Evolutionary conservation across 2,797 vertebrate species (phyloP), one percentile per base, ranked within the genome.

Genomic region (Buceros bicornis): DNA sequence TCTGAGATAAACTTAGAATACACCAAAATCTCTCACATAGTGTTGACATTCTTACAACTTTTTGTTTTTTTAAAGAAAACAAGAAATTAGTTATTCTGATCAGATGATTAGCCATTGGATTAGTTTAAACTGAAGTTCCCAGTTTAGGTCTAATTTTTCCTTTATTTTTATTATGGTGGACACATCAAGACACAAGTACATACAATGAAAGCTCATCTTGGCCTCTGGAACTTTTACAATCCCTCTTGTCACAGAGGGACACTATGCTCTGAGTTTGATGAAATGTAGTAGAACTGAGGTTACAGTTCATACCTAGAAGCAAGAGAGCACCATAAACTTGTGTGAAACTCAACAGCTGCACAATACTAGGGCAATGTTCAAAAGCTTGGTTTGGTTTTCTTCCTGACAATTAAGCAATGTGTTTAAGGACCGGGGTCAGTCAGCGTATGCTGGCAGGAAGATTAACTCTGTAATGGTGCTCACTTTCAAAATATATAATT

Each of bases 191-290:
- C 24, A 47, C 2, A 74, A n/a, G 0, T 8, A 86, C 3, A 4
- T 29, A 84, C 37, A 69, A 40, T 1, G 6, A 80, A 83, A 81
- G 29, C 8, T 54, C 42, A 64, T 70, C 43, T 65, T 61, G 88
- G 19, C 42, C 33, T 21, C 45, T 33, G 13, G 40, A 43, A 67
- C 29, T 50, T 64, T 31, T 5, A 64, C 8, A 88, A 42, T 50
- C 61, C 35, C 18, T 60, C 33, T 50, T 69, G 50, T 61, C 62
- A 78, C 4, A 19, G 50, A 66, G 22, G 66, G 50, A 67, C 5
- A 19, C 26, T 60, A 35, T 1, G 1, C 25, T 37, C 20, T 0
- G 1, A 31, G 18, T 42, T 25, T 43, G 54, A 51, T 31, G 28
- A 79, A 35, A 57, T 25, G 10, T 7, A 83, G 15, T 57, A 61